Evolutionary conservation across 2,797 vertebrate species (phyloP), one percentile per base, ranked within the genome.

Genomic region (Phalanger gymnotis): DNA sequence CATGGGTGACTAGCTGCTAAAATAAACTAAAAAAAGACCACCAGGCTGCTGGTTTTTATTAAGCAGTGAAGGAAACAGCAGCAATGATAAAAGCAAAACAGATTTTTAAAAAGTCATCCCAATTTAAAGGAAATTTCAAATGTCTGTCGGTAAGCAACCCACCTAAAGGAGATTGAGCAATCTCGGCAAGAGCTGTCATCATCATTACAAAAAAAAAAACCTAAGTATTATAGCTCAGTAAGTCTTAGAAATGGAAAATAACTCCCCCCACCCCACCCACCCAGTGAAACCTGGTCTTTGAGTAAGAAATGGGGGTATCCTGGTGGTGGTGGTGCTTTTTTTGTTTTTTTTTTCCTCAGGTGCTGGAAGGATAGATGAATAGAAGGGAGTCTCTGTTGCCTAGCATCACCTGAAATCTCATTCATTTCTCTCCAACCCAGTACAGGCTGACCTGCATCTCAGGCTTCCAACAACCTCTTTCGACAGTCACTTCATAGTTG

Each of bases 71-170:
- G 92, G 95, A 96, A 97, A 96, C 61, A 91, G 93, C 94, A 90
- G 93, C 95, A 54, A 53, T 19, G 96, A 97, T 96, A 95, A 97
- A 96, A 97, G 97, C 58, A 95, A 97, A 97, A 95, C 95, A 91
- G 92, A 96, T 34, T 95, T 94, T 90, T 93, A 7, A 73, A 73
- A 73, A 92, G 95, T 81, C 54, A 91, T 53, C 90, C 73, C 90
- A 55, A 90, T 66, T 92, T 55, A 54, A 93, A 93, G 6, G 55
- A 54, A 95, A 11, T n/a, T 91, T 31, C 51, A n/a, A 73, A 58
- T 22, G 90, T 91, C 94, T 51, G 9, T 51, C 22, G 40, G 73
- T 47, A 87, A 89, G 57, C 12, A 92, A 96, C 87, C 52, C 28
- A 40, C 93, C 30, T 54, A 54, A 91, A 92, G 12, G 87, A 58